These are phyloP conservation scores for Drosophila lacicola DNA, from an alignment of 2,888 invertebrate species.

Conservation along the genomic window DNA sequence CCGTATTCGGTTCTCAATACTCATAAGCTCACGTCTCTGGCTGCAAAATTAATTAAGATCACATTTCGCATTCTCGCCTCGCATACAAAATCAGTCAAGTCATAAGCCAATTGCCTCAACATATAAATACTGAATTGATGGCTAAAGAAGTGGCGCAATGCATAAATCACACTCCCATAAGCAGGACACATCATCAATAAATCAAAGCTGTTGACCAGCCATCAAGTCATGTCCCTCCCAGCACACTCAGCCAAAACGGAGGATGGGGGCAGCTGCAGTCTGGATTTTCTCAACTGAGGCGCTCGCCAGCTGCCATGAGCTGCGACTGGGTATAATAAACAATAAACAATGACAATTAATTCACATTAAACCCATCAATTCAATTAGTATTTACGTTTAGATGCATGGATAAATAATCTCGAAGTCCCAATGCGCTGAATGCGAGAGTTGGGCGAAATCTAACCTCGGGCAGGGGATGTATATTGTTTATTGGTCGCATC, in stretches of 20 bases:
- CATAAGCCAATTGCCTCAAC: constrained; percentile 4
- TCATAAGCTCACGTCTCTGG: neutral
- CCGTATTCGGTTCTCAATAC: neutral
- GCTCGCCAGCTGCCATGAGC: constrained; percentile 6
- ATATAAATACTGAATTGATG: constrained; percentile 33
- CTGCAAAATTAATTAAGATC: neutral
- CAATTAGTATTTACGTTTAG: constrained; percentile 40
- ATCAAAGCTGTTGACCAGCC: constrained; percentile 60
- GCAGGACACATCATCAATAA: constrained; percentile 55
- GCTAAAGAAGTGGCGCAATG: constrained; percentile 12
- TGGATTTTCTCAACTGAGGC: neutral
- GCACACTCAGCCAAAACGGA: neutral
- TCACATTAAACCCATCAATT: constrained; percentile 19
- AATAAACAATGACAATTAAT: constrained; percentile 33
- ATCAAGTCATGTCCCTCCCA: constrained; percentile 28
- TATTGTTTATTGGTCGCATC: neutral
- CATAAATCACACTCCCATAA: constrained; percentile 60
- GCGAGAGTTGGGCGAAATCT: neutral
- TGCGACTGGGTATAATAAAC: constrained; percentile 4
- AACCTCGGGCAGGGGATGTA: too few species aligned
- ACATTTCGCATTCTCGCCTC: constrained; percentile 6
- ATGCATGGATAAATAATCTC: constrained; percentile 1
- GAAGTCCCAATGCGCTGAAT: neutral
- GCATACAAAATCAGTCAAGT: constrained; percentile 14
- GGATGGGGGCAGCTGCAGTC: neutral